Evolutionary conservation across 1,140 invertebrate species (phyloP), one percentile per base, ranked within the genome.

Genomic region (Elysia chlorotica): DNA sequence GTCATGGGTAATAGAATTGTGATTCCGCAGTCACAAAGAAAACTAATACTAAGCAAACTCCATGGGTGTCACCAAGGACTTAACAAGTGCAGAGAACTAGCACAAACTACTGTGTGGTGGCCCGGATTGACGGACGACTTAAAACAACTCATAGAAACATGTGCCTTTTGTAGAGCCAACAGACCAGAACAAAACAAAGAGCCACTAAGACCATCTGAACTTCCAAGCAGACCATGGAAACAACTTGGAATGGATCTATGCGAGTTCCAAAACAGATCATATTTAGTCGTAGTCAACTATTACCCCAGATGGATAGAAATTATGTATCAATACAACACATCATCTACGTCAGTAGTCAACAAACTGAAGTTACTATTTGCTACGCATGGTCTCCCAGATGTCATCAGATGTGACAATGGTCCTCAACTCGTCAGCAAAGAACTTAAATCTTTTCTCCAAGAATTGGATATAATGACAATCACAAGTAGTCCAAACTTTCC

Each of bases 41-140:
- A 36, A 6, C 73, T 82, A 28, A 82, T 86, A 61, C 53, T 86
- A 21, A 70, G 81, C 41, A 33, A 66, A 48, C 74, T 83, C 35
- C 83, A 86, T 76, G 71, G 78, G 66, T 69, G 74, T 56, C 85
- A 86, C 75, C 77, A 78, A 62, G 83, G 84, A 2, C 78, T 84
- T 28, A 33, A 41, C 38, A 74, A 76, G 28, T 76, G 75, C 66
- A 35, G 67, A n/a, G 65, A 37, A 17, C 10, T 10, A 28, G 56
- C 56, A 6, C 10, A 25, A 6, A 10, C 10, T 6, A 10, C 6
- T 10, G 6, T 59, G 28, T 59, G 6, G 17, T 59, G 56, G 56
- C 56, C 56, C 10, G 10, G 25, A 10, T 23, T 59, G 10, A 17
- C 56, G 6, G 6, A 59, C 6, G 56, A 59, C 28, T 23, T 25